Evolutionary conservation across 2,888 invertebrate species (phyloP).

Genomic region (Tachina grossa): DNA sequence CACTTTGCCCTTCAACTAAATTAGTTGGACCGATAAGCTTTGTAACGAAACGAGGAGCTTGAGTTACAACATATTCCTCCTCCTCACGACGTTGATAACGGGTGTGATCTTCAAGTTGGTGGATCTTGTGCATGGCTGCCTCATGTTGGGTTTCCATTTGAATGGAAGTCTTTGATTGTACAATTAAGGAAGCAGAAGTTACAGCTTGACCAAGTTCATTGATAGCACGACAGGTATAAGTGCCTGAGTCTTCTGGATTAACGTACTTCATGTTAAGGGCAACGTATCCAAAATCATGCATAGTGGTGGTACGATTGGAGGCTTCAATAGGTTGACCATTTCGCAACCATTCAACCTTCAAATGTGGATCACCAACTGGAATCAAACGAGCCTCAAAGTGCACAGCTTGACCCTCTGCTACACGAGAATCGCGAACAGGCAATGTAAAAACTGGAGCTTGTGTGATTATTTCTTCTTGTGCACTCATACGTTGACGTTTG

Average conservation of each 20-base stretch:
- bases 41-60: conserved; percentile 93
- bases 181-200: conserved; percentile 95
- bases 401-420: conserved; percentile 95
- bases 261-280: conserved; percentile 97
- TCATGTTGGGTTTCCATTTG: conserved; percentile 95
- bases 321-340: conserved; percentile 96
- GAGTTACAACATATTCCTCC: conserved; percentile 90
- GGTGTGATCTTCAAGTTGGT: conserved; percentile 91
- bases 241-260: conserved; percentile 97
- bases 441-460: conserved; percentile 97
- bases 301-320: conserved; percentile 95
- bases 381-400: conserved; percentile 97
- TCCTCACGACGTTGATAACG: conserved; percentile 92
- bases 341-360: conserved; percentile 96
- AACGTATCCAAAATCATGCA: conserved; percentile 99
- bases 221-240: conserved; percentile 96
- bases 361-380: conserved; percentile 95
- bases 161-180: conserved; percentile 94
- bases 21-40: conserved; percentile 93
- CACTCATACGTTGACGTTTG: conserved; percentile 88
- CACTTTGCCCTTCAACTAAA: conserved; percentile 93
- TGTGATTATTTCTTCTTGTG: conserved; percentile 90
- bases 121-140: conserved; percentile 93
- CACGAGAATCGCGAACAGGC: conserved; percentile 93
- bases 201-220: conserved; percentile 97